Conservation (phyloP, 37 sponge, comb jelly and placozoan genomes). For the Theonella swinhoei region DNA sequence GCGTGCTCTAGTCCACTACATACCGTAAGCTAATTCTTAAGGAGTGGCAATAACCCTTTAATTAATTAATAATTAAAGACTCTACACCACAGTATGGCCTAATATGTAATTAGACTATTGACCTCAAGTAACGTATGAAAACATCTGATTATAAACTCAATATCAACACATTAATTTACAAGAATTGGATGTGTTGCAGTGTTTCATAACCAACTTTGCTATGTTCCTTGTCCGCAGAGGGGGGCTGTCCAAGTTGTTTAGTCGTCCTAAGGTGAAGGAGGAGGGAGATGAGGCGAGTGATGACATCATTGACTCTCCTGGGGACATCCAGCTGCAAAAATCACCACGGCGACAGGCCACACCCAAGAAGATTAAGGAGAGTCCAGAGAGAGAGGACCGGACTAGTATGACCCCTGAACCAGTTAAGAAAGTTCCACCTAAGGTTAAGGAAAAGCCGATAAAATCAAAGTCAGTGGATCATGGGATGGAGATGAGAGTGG, state of each 20-base stretch:
- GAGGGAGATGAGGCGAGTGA: constrained; percentile 12
- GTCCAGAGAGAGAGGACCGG: background rate
- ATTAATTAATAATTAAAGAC: too few species aligned
- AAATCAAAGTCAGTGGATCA: background rate
- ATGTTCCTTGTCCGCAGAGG: too few species aligned
- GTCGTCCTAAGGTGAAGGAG: constrained; percentile 5
- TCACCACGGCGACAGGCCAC: background rate
- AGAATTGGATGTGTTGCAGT: too few species aligned
- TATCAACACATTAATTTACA: too few species aligned
- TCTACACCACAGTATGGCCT: too few species aligned
- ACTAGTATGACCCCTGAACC: constrained; percentile 14
- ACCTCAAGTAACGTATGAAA: too few species aligned
- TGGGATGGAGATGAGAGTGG: background rate
- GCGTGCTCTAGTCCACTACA: too few species aligned
- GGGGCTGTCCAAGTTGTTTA: background rate
- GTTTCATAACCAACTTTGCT: too few species aligned
- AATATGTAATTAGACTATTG: too few species aligned
- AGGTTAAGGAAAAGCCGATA: constrained; percentile 33
- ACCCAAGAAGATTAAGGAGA: background rate
- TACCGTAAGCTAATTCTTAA: too few species aligned
- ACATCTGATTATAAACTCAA: too few species aligned
- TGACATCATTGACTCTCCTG: background rate
- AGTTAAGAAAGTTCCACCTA: constrained; percentile 21
- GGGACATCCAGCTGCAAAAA: background rate
- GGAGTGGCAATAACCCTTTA: too few species aligned